Conservation (phyloP, 2,113 vertebrate genomes). For the Neotoma lepida region DNA sequence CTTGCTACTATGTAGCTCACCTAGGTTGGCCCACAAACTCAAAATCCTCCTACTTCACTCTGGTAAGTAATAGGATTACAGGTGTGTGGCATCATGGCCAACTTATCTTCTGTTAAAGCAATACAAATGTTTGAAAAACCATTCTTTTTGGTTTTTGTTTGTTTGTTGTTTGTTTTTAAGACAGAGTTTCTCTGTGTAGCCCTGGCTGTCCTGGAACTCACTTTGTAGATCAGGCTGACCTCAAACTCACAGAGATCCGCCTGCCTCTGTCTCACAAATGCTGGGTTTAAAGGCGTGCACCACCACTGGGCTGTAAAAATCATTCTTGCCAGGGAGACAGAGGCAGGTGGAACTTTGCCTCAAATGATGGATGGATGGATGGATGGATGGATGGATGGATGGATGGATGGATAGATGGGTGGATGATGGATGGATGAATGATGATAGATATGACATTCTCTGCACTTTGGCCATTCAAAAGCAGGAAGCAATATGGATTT, state of each 20-base stretch:
- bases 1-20: neutral
- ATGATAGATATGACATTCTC: neutral
- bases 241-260: too few relatives aligned
- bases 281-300: too few relatives aligned
- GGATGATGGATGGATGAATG: too few relatives aligned
- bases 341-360: neutral
- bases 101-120: conserved; percentile 12
- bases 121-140: neutral
- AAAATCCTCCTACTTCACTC: neutral
- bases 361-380: too few relatives aligned
- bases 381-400: too few relatives aligned
- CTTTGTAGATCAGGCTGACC: too few relatives aligned
- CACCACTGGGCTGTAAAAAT: neutral
- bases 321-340: neutral
- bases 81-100: neutral
- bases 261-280: too few relatives aligned
- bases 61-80: neutral
- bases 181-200: neutral
- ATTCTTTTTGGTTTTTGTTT: neutral
- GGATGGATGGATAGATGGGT: too few relatives aligned
- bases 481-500: neutral
- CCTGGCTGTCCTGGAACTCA: too few relatives aligned
- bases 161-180: neutral
- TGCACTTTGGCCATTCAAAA: neutral
- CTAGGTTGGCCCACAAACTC: neutral